A percentile compares a stretch with the other conserved stretches of the same genome.
phyloP scores from a whole-genome alignment of 2,113 vertebrate genomes.

The Stercorarius parasiticus region DNA sequence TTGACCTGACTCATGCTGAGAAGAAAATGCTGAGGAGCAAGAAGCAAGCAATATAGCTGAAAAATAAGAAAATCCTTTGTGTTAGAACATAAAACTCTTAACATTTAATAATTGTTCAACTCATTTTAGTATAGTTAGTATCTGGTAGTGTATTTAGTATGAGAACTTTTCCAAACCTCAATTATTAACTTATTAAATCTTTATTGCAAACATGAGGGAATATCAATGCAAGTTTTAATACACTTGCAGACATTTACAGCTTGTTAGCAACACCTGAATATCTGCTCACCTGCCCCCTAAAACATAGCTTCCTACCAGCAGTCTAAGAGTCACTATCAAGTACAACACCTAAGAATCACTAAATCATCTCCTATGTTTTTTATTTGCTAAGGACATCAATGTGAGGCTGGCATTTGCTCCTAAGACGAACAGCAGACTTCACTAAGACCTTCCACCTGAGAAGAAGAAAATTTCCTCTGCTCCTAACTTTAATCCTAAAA shows the following conservation, averaged over 20 bases:
- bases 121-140: conserved; percentile 41
- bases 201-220: background rate
- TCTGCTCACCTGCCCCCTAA: background rate
- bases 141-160: background rate
- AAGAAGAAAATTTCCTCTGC: background rate
- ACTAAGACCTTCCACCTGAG: background rate
- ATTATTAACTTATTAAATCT: background rate
- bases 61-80: background rate
- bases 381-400: background rate
- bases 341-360: background rate
- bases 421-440: background rate
- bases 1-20: background rate
- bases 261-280: background rate
- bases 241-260: background rate
- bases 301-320: background rate
- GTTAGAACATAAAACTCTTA: background rate
- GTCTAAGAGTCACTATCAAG: background rate
- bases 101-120: background rate
- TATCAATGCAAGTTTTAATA: background rate
- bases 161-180: background rate
- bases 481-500: background rate
- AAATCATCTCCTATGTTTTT: background rate
- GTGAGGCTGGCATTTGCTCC: background rate
- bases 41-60: background rate
- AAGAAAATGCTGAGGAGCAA: background rate